phyloP scores from a whole-genome alignment of 2,888 invertebrate genomes.

The Clunio marinus region DNA sequence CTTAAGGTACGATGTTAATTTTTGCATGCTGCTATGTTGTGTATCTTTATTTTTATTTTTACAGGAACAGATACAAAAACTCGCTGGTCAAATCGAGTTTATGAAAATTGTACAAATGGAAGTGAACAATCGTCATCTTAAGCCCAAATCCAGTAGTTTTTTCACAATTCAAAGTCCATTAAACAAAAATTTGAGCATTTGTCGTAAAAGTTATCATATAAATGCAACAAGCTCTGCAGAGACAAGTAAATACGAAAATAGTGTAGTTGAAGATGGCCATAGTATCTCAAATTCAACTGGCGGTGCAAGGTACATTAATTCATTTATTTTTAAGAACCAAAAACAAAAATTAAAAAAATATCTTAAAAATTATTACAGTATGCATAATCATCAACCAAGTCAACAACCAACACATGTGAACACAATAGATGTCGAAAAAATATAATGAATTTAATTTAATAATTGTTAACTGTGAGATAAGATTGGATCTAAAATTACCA shows the following conservation, averaged over 20 bases:
- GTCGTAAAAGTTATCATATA: constrained; percentile 44
- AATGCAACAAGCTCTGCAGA: constrained; percentile 30
- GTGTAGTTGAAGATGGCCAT: constrained; percentile 42
- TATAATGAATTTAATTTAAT: too few species aligned
- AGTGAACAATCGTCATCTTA: constrained; percentile 83
- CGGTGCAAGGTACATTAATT: constrained; percentile 17
- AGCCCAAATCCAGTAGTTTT: constrained; percentile 77
- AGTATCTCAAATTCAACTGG: constrained; percentile 40
- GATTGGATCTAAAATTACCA: too few species aligned
- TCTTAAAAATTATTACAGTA: too few species aligned
- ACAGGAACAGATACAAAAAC: constrained; percentile 89
- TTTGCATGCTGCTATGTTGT: neutral
- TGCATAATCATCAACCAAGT: neutral
- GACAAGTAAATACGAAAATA: constrained; percentile 40
- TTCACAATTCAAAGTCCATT: constrained; percentile 60
- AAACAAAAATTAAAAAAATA: too few species aligned
- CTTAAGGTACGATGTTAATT: constrained; percentile 73
- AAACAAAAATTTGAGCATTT: constrained; percentile 45
- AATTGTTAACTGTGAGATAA: too few species aligned
- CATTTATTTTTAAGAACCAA: too few species aligned
- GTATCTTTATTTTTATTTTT: too few species aligned
- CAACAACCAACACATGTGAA: neutral
- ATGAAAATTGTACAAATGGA: constrained; percentile 94
- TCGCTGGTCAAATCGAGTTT: constrained; percentile 87
- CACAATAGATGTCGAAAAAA: neutral